Evolutionary conservation across 2,797 vertebrate species (phyloP).

Genomic region (Serranus cabrilla): DNA sequence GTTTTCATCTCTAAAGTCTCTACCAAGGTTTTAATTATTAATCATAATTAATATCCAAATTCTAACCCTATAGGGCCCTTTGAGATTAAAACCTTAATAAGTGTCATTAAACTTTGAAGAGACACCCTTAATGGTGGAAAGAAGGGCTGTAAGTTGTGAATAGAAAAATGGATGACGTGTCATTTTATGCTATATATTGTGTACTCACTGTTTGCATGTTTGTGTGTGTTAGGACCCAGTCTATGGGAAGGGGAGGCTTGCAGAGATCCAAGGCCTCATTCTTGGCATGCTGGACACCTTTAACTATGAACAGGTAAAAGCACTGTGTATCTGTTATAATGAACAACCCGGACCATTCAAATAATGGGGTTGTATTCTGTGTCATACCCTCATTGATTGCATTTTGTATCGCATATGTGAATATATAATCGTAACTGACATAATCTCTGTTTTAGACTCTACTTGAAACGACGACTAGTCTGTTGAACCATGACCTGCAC

Average conservation of each 20-base stretch:
- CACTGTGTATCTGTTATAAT: not conserved
- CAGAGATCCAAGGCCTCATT: conserved; percentile 96
- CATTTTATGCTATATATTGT: not conserved
- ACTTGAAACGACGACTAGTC: conserved; percentile 95
- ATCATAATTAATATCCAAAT: too few species aligned
- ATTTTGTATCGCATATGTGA: not conserved
- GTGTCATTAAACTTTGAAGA: not conserved
- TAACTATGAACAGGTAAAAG: conserved; percentile 94
- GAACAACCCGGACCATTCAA: not conserved
- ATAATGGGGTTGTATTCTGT: not conserved
- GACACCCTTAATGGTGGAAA: not conserved
- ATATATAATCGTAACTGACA: not conserved
- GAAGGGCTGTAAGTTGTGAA: not conserved
- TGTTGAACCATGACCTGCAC: conserved; percentile 96
- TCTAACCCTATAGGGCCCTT: too few species aligned
- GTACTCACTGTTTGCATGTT: not conserved
- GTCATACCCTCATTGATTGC: not conserved
- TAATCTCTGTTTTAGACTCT: conserved; percentile 86
- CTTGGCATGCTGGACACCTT: conserved; percentile 98
- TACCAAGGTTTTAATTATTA: too few species aligned
- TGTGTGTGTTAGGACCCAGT: conserved; percentile 90
- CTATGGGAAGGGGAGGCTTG: conserved; percentile 95
- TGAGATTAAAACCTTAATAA: too few species aligned
- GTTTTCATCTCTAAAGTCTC: too few species aligned
- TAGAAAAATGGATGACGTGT: not conserved